phyloP scores from a whole-genome alignment of 2,797 vertebrate genomes.

The Antennarius maculatus region DNA sequence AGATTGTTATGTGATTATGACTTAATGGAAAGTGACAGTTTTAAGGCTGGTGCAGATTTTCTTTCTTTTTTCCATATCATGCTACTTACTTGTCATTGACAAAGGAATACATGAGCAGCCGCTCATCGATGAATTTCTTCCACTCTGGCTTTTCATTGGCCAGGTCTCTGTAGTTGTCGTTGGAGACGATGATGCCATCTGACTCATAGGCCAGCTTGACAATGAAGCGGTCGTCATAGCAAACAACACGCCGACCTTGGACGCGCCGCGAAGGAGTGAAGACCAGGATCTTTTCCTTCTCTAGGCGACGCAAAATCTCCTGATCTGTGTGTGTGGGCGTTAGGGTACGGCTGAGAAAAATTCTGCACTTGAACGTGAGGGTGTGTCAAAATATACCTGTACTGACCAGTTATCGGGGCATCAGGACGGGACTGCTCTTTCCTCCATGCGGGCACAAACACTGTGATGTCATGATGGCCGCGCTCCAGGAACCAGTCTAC shows the following conservation, averaged over 20 bases:
- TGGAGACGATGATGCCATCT: slow-evolving; percentile 93
- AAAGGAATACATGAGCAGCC: slow-evolving; percentile 94
- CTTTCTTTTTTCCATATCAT: too few relatives aligned
- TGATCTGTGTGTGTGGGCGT: slow-evolving; percentile 80
- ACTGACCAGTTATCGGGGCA: slow-evolving; percentile 91
- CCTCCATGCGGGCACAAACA: slow-evolving; percentile 95
- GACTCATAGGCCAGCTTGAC: slow-evolving; percentile 94
- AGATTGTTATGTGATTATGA: too few relatives aligned
- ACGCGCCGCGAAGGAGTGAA: slow-evolving; percentile 92
- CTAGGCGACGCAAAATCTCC: slow-evolving; percentile 89
- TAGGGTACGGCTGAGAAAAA: neutral
- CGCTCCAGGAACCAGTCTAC: slow-evolving; percentile 96
- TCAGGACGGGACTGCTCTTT: slow-evolving; percentile 95
- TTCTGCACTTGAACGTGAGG: fast-evolving
- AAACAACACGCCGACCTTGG: slow-evolving; percentile 91
- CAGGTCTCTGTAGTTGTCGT: slow-evolving; percentile 94
- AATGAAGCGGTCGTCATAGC: slow-evolving; percentile 94
- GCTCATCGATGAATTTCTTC: slow-evolving; percentile 95
- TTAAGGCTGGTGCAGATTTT: neutral
- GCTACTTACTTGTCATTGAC: slow-evolving; percentile 93
- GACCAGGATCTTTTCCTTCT: slow-evolving; percentile 93
- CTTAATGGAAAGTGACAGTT: neutral
- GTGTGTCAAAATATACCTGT: neutral
- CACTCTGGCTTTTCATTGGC: slow-evolving; percentile 94
- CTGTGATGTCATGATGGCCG: slow-evolving; percentile 92